Percentiles rank a stretch among this genome's conserved stretches.
Conservation (phyloP, 1,140 invertebrate genomes). For the Psix sp. region DNA sequence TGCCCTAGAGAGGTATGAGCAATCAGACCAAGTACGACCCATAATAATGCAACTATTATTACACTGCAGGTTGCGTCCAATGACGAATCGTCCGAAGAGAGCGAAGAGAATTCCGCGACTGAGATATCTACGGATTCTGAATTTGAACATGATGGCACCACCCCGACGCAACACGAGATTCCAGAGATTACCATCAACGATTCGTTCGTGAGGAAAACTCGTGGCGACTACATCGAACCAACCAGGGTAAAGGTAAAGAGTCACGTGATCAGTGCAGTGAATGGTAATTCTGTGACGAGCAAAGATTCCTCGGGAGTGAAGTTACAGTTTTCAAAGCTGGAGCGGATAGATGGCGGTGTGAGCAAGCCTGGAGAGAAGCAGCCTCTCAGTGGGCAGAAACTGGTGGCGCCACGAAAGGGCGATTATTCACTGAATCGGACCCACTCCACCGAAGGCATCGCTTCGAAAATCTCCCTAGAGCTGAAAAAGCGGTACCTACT, state of each 20-base stretch:
- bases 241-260: constrained; percentile 81
- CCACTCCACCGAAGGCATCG: constrained; percentile 89
- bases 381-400: constrained; percentile 45
- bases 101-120: constrained; percentile 88
- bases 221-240: constrained; percentile 74
- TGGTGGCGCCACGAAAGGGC: constrained; percentile 79
- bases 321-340: constrained; percentile 77
- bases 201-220: constrained; percentile 75
- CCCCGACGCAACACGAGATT: constrained; percentile 82
- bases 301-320: constrained; percentile 53
- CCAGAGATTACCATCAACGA: constrained; percentile 83
- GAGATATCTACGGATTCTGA: constrained; percentile 95
- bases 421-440: constrained; percentile 88
- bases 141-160: constrained; percentile 88
- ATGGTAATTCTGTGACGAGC: constrained; percentile 63
- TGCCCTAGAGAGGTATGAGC: too few relatives aligned
- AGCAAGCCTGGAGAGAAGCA: constrained; percentile 39
- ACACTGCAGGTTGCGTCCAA: constrained; percentile 85
- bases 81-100: constrained; percentile 80
- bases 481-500: constrained; percentile 90
- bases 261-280: constrained; percentile 68
- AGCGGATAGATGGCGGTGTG: constrained; percentile 50
- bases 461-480: constrained; percentile 89
- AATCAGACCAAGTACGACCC: too few relatives aligned
- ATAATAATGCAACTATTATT: too few relatives aligned